Base-by-base conservation (phyloP, 1,140 invertebrate species). In the Orchesella cincta region DNA sequence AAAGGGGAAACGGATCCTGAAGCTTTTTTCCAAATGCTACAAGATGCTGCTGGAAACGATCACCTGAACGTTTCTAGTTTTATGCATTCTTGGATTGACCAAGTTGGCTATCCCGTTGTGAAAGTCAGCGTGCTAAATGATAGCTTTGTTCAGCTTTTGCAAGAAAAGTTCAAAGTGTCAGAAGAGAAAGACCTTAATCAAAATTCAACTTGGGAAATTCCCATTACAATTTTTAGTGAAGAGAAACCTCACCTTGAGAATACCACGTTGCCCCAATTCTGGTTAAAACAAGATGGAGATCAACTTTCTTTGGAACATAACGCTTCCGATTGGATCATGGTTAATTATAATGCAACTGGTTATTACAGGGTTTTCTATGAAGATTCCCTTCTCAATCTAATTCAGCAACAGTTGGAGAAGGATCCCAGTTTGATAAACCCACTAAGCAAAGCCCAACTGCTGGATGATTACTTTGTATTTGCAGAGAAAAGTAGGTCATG, bases 1-100 rank as follows among this genome's bases (percentile, higher is more conserved):
- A 93, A 90, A 73, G 93, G 95, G 0, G 90, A 91, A 54, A 94
- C 96, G 84, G 89, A 94, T 82, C n/a, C n/a, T n/a, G n/a, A n/a
- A n/a, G 93, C 97, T 86, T 85, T 97, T 0, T 97, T 94, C 94
- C 84, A 88, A 36, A 90, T 91, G 20, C 85, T 97, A 8, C 87
- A 90, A 28, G 28, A 23, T 12, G 52, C 23, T 3, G 73, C 73
- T 1, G 39, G 1, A 26, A 35, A 36, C 2, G 71, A 73, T 16
- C 14, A 46, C 23, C 31, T 88, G 14, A 3, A 18, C 33, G 83
- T 86, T 5, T 77, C 81, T 0, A 80, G 83, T 0, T 78, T 76
- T 8, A 39, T 73, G 71, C 35, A 73, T 23, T 36, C 71, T 20
- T 73, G 71, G 71, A 73, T 35, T 3, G 34, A 46, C 3, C 71